Conservation (phyloP, 1,140 invertebrate genomes). For the Aphis gossypii region DNA sequence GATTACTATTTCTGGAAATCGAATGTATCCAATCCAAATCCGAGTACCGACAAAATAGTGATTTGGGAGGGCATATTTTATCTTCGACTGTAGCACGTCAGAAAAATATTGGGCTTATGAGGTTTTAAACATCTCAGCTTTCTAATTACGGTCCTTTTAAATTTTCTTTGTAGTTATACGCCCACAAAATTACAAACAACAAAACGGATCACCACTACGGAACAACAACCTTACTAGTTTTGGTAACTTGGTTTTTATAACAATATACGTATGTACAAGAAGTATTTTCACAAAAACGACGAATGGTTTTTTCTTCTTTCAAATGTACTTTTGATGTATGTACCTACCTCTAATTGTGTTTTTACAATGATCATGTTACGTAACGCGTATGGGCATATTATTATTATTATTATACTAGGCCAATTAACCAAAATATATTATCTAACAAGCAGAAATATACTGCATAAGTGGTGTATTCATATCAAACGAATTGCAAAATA, state of each 20-base stretch:
- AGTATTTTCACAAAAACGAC: background rate
- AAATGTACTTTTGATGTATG: background rate
- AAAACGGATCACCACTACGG: background rate
- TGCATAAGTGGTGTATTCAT: too few relatives aligned
- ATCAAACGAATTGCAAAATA: background rate
- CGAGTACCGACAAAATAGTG: background rate
- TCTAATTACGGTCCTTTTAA: background rate
- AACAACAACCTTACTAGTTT: background rate
- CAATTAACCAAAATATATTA: background rate
- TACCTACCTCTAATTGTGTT: background rate
- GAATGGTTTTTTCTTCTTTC: background rate
- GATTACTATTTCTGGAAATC: background rate
- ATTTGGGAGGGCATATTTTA: background rate
- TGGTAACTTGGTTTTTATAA: background rate
- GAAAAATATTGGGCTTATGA: background rate
- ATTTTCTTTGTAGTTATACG: background rate
- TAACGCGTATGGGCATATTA: background rate
- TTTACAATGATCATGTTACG: background rate
- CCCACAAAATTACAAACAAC: slow-evolving; percentile 9
- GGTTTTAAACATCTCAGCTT: background rate
- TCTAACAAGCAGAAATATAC: background rate
- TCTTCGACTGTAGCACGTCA: background rate
- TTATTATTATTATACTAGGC: background rate
- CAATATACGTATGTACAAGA: too few relatives aligned
- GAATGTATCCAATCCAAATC: background rate